Base-by-base conservation (phyloP, 2,888 invertebrate genomes). In the Athalia circularis region DNA sequence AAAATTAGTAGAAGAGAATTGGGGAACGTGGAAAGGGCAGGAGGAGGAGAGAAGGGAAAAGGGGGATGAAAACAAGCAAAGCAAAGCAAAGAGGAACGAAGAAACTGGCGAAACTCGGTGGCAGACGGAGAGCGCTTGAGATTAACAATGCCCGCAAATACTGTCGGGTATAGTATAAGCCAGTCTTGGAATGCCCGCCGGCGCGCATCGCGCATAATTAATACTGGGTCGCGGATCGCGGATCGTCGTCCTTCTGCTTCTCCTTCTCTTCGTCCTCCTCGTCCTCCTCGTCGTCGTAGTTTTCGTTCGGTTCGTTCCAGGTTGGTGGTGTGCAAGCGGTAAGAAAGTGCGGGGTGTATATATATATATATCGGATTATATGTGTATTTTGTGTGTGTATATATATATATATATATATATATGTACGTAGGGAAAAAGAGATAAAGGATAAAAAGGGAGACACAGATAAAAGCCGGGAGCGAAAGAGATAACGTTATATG, bases 61-160 rank as follows among this genome's bases (percentile, higher is more conserved):
- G 45, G 13, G 7, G 50, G 62, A 64, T 48, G n/a, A 50, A 48
- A 64, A 62, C 43, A 64, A 75, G 75, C 43, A 9, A 50, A 50
- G 62, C 15, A 3, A 75, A 47, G 13, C 6, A 15, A 62, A 72
- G 72, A 72, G 72, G 72, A 72, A 59, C 72, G 57, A 72, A 72
- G 72, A 72, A 75, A 50, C 61, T 47, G 64, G 62, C 64, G 75
- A 75, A 64, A 64, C 62, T 75, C 88, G 85, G 88, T 88, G 88
- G 87, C 87, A 85, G 86, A 85, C 84, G 86, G 83, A 86, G 87
- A 86, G 85, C 87, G 87, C 85, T 75, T 64, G 50, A 88, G 88
- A 88, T 89, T 88, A 89, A 89, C 89, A 89, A 89, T 88, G 88
- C 88, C 75, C 82, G 88, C 89, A 88, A 88, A 89, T 89, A 88